Evolutionary conservation across 2,113 vertebrate genomes (phyloP).

Genomic region (Petaurus breviceps): DNA sequence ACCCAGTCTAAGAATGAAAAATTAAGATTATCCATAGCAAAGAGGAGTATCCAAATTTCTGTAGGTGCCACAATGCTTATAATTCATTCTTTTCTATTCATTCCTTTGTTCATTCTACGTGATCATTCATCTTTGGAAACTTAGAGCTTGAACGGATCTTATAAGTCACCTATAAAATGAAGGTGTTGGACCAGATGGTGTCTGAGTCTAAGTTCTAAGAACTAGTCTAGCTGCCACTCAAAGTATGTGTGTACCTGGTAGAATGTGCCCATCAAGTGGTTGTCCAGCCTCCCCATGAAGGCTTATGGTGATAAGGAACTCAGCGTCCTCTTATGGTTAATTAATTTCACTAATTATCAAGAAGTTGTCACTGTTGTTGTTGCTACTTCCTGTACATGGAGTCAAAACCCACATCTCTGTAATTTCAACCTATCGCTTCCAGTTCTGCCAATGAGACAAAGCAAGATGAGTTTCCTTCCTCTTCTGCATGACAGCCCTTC

Average conservation of each 20-base stretch:
- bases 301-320: background rate
- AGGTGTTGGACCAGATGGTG: background rate
- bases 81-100: background rate
- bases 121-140: background rate
- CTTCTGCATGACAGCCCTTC: background rate
- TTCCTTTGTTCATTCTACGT: background rate
- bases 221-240: background rate
- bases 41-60: background rate
- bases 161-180: background rate
- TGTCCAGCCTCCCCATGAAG: background rate
- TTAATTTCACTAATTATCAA: background rate
- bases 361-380: background rate
- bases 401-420: background rate
- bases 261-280: background rate
- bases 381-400: background rate
- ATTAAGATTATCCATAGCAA: background rate
- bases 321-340: background rate
- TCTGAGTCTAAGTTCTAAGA: background rate
- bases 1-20: background rate
- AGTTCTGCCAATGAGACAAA: background rate
- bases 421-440: background rate
- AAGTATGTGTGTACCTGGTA: background rate
- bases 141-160: background rate
- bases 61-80: background rate
- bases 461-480: background rate